Evolutionary conservation across 2,797 vertebrate species (phyloP).

Genomic region (Huso huso): DNA sequence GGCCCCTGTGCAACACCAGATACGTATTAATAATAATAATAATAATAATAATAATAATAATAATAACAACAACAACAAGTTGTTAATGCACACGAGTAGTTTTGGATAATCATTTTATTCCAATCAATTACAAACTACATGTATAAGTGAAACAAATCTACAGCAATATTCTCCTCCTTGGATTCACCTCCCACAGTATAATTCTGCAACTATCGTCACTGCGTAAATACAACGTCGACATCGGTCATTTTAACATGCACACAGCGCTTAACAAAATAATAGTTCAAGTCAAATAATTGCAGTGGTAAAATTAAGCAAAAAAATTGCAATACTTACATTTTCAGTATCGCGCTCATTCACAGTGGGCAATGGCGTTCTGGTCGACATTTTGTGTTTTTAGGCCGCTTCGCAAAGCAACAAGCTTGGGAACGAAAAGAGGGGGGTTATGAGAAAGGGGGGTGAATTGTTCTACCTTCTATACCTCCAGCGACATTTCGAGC

Average conservation of each 20-base stretch:
- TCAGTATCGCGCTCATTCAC: constrained; percentile 76
- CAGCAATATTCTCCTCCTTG: too few relatives aligned
- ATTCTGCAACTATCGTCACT: constrained; percentile 5
- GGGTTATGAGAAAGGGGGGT: constrained; percentile 22
- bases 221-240: constrained; percentile 13
- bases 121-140: too few relatives aligned
- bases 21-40: too few relatives aligned
- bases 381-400: constrained; percentile 63
- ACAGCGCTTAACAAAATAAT: constrained; percentile 1
- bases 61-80: too few relatives aligned
- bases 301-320: constrained; percentile 1
- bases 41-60: too few relatives aligned
- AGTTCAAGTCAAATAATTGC: not conserved
- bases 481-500: constrained; percentile 43
- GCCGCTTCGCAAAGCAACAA: constrained; percentile 50
- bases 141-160: too few relatives aligned
- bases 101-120: too few relatives aligned
- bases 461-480: constrained; percentile 42
- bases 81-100: too few relatives aligned
- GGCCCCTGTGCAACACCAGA: too few relatives aligned
- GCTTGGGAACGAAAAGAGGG: constrained; percentile 40
- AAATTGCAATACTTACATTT: constrained; percentile 54
- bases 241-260: constrained; percentile 9
- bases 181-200: not conserved
- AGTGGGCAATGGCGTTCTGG: constrained; percentile 75